Conservation (phyloP, 2,888 invertebrate species). For the Trimorus sp. region DNA sequence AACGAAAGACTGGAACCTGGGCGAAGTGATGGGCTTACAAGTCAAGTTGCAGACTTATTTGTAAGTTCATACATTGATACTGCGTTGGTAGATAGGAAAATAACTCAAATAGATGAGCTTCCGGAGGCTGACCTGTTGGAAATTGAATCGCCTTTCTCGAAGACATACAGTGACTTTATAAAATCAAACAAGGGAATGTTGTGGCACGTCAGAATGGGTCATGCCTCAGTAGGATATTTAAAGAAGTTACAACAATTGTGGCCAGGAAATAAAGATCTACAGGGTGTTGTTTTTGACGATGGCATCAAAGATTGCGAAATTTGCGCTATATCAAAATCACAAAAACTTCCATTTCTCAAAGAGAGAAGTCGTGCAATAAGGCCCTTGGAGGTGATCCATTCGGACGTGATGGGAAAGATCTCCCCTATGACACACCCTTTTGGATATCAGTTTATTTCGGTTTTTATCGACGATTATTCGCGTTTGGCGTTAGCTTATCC, state of each 20-base stretch:
- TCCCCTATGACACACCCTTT: neutral
- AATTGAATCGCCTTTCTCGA: slow-evolving; percentile 5
- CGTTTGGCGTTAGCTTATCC: neutral
- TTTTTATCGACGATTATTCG: neutral
- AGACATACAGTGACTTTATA: slow-evolving; percentile 6
- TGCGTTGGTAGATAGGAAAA: neutral
- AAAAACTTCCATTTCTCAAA: neutral
- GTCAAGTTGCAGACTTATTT: no score
- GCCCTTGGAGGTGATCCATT: neutral
- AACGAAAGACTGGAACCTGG: no score
- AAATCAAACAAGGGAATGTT: slow-evolving; percentile 57
- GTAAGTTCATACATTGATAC: slow-evolving; percentile 9
- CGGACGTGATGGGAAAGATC: neutral
- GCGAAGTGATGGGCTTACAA: no score
- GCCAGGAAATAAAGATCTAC: slow-evolving; percentile 34
- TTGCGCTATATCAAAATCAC: neutral
- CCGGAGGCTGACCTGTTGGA: slow-evolving; percentile 15
- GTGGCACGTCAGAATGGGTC: slow-evolving; percentile 38
- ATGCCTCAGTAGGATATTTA: slow-evolving; percentile 59
- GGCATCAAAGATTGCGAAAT: no score
- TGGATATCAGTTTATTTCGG: neutral
- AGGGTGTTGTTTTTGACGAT: slow-evolving; percentile 15
- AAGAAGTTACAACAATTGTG: slow-evolving; percentile 16
- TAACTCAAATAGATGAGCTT: slow-evolving; percentile 16
- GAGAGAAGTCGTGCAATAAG: neutral